Conservation (phyloP, 23 tunicate species). For the Trididemnum nubilum region DNA sequence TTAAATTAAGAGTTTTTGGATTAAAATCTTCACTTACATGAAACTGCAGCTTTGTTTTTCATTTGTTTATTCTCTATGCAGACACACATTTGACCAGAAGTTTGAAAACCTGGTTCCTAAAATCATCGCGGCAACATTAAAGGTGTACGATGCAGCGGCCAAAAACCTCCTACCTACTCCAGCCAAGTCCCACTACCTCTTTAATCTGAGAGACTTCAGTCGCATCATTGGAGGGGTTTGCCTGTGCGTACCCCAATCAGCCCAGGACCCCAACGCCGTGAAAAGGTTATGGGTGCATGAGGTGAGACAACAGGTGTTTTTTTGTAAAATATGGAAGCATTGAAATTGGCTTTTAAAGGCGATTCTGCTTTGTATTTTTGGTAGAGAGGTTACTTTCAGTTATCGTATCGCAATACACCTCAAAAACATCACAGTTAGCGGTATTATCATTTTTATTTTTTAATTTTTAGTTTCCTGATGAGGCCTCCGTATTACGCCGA, state of each 20-base stretch:
- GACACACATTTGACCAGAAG: constrained; percentile 46
- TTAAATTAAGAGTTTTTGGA: too few relatives aligned
- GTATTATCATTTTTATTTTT: too few relatives aligned
- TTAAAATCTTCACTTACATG: too few relatives aligned
- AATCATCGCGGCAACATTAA: constrained; percentile 39
- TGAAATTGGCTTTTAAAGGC: neutral
- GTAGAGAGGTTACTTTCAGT: too few relatives aligned
- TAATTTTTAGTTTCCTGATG: too few relatives aligned
- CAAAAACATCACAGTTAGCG: too few relatives aligned
- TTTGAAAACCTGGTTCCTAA: constrained; percentile 37
- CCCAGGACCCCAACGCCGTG: constrained; percentile 46
- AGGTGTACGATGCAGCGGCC: constrained; percentile 63
- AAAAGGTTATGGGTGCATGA: constrained; percentile 72
- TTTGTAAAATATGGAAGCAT: too few relatives aligned
- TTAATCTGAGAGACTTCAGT: constrained; percentile 90
- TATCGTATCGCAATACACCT: too few relatives aligned
- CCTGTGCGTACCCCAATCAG: constrained; percentile 78
- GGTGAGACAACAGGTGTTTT: too few relatives aligned
- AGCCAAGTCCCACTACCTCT: constrained; percentile 94
- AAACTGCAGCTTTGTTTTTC: too few relatives aligned
- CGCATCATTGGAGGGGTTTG: constrained; percentile 94
- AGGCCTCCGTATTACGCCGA: too few relatives aligned
- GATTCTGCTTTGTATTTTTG: too few relatives aligned
- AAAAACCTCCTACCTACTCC: constrained; percentile 96
- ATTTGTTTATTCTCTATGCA: neutral